Base-by-base conservation (phyloP, 2,797 vertebrate genomes). In the Falco columbarius region DNA sequence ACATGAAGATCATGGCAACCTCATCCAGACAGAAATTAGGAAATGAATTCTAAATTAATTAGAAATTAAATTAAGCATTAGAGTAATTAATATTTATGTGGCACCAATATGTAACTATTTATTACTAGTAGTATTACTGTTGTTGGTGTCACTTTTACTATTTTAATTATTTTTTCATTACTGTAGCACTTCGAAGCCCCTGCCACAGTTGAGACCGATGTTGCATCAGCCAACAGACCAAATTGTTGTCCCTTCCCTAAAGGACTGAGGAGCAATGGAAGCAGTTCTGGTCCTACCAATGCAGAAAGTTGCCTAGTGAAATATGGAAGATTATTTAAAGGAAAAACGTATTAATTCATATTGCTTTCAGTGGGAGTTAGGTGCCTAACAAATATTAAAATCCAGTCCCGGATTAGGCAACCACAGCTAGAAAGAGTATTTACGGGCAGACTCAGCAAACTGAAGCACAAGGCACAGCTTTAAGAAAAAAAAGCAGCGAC, bases 41-140 rank as follows among this genome's bases (percentile, higher is more conserved):
- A 93, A 93, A 95, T 67, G 58, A 92, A 94, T 97, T 95, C 36
- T 82, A 92, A 95, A 95, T 94, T 94, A 95, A 96, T 96, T 96
- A 96, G 89, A 89, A 89, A 61, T 73, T 95, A 93, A 94, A 97
- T 92, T 96, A 96, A 93, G 61, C 63, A 93, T 46, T 82, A 21
- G n/a, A 87, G 76, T 95, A 96, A 94, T 96, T 96, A 95, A 95
- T 96, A 90, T 75, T 66, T 88, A n/a, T 83, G 44, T 90, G 62
- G 46, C 62, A 93, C 75, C 20, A 19, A 73, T 74, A 91, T 9
- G 34, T 80, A 80, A 62, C 42, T 96, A 82, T 96, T 96, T 96
- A 84, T 89, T 89, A 70, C 58, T 87, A 80, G 15, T 59, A 26
- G 6, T 38, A 68, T 20, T 34, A 79, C 38, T 84, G 42, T 79